A percentile compares a stretch with the other conserved stretches of the same genome.
Conservation (phyloP, 2,888 invertebrate genomes). For the Gnatocerus cornutus region DNA sequence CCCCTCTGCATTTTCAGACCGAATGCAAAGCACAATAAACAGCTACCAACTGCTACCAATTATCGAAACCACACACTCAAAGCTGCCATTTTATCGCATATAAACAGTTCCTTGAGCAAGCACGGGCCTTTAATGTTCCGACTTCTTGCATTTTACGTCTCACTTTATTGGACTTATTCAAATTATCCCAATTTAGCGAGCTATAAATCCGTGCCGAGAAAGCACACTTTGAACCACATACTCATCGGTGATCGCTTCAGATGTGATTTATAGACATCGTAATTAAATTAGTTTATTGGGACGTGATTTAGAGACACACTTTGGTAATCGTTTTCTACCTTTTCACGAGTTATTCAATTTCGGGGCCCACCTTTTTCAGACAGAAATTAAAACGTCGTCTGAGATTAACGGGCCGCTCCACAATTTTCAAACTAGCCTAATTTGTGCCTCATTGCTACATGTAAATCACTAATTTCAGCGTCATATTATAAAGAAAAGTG, state of each 20-base stretch:
- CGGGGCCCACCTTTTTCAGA: constrained; percentile 27
- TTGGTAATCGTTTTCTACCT: constrained; percentile 33
- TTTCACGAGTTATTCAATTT: constrained; percentile 37
- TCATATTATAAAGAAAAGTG: no score
- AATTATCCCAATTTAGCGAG: constrained; percentile 47
- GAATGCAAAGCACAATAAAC: constrained; percentile 26
- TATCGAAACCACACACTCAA: constrained; percentile 39
- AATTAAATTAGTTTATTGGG: constrained; percentile 43
- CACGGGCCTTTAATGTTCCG: constrained; percentile 33
- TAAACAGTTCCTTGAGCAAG: constrained; percentile 36
- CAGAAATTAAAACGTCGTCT: constrained; percentile 32
- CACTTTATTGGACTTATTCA: constrained; percentile 45
- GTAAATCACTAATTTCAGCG: neutral
- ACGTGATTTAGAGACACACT: constrained; percentile 32
- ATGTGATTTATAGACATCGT: constrained; percentile 36
- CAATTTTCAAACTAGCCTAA: neutral
- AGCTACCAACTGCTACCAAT: constrained; percentile 35
- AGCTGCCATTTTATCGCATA: constrained; percentile 32
- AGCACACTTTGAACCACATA: constrained; percentile 28
- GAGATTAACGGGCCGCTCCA: constrained; percentile 25
- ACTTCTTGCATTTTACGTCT: constrained; percentile 40
- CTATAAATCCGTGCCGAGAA: constrained; percentile 38
- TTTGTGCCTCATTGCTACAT: neutral
- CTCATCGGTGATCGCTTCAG: constrained; percentile 32
- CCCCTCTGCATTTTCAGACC: neutral